Percentiles rank a stretch among this genome's conserved stretches.
phyloP scores from a whole-genome alignment of 2,113 vertebrate genomes.

The Ciconia stormi region DNA sequence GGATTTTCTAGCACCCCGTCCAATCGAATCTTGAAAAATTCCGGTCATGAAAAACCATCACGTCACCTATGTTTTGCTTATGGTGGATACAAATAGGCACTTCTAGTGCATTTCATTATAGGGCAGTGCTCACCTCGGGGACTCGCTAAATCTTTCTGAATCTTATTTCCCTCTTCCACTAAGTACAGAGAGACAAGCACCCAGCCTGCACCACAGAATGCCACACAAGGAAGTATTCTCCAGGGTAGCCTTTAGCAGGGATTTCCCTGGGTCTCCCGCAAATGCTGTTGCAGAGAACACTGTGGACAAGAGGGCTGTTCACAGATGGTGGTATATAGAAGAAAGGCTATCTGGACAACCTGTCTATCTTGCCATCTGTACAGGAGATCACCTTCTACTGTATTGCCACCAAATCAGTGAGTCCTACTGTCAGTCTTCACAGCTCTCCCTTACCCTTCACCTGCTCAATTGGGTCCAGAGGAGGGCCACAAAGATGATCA shows the following conservation, averaged over 20 bases:
- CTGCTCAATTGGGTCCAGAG: not conserved
- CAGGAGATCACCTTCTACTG: not conserved
- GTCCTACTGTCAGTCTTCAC: not conserved
- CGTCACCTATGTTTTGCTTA: fast-evolving
- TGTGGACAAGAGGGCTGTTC: not conserved
- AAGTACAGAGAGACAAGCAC: not conserved
- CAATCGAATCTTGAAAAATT: not conserved
- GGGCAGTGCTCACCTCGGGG: not conserved
- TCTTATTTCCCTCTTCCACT: not conserved
- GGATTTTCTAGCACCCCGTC: not conserved
- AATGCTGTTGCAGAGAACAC: not conserved
- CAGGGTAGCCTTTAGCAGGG: not conserved
- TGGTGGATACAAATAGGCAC: not conserved
- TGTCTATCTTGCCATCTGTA: not conserved
- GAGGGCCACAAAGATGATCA: not conserved
- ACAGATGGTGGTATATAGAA: not conserved
- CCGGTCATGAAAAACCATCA: not conserved
- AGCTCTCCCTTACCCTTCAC: not conserved
- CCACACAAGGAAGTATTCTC: not conserved
- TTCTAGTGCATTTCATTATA: not conserved
- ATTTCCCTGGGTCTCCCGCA: not conserved
- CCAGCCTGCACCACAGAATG: not conserved
- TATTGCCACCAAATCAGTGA: not conserved
- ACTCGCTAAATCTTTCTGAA: not conserved
- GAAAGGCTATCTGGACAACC: not conserved